Evolutionary conservation across 2,888 invertebrate species (phyloP).

Genomic region (Cheilosia vernalis): DNA sequence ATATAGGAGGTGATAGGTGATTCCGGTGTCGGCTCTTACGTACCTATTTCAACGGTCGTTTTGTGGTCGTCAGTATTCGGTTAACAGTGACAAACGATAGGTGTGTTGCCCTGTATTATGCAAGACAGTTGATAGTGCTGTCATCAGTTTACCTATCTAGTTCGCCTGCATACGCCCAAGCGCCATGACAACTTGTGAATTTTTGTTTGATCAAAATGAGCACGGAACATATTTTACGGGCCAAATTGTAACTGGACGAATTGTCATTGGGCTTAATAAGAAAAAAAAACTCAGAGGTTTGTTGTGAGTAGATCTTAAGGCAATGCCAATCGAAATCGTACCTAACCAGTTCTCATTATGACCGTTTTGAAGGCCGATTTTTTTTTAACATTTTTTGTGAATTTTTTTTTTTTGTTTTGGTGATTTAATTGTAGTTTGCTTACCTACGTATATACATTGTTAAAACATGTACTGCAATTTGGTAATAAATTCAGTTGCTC

Average conservation of each 20-base stretch:
- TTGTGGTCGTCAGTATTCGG: conserved; percentile 12
- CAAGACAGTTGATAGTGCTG: conserved; percentile 11
- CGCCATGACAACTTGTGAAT: conserved; percentile 79
- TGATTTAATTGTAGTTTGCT: background rate
- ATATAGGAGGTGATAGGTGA: background rate
- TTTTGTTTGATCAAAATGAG: conserved; percentile 86
- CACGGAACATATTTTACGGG: conserved; percentile 85
- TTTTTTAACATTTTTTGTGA: background rate
- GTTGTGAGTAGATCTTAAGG: conserved; percentile 4
- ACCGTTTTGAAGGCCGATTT: conserved; percentile 7
- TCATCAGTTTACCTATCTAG: background rate
- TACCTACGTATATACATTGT: background rate
- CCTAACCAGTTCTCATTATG: background rate
- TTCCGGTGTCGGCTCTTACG: background rate
- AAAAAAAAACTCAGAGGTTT: conserved; percentile 81
- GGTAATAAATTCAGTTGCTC: conserved; percentile 17
- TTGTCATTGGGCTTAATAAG: conserved; percentile 80
- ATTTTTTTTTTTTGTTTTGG: background rate
- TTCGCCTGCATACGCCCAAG: background rate
- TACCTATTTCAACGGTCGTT: background rate
- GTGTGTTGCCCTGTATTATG: conserved; percentile 19
- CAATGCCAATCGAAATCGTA: background rate
- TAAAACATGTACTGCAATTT: background rate
- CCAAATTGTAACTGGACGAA: conserved; percentile 80
- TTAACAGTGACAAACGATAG: conserved; percentile 15